A percentile compares a stretch with the other conserved stretches of the same genome.
These are phyloP conservation scores for Escarpia spicata DNA, from an alignment of 2,888 invertebrate genomes.

Conservation along the genomic window DNA sequence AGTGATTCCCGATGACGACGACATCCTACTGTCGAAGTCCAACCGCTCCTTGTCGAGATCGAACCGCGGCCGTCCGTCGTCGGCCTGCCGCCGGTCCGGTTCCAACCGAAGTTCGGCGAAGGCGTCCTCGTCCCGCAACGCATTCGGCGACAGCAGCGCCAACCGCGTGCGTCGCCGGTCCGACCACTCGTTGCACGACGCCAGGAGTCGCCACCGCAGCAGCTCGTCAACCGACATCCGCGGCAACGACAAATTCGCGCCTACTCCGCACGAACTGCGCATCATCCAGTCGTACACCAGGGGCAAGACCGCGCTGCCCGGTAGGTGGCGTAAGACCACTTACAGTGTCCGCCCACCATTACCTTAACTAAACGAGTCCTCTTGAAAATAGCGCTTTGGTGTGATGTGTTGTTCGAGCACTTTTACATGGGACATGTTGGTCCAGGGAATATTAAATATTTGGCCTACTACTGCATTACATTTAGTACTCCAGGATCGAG, in stretches of 20 bases:
- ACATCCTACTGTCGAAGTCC: neutral
- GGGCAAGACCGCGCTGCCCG: neutral
- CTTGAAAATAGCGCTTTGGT: no score
- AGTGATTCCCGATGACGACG: neutral
- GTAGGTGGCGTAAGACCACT: neutral
- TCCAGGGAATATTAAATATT: no score
- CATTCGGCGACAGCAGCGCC: no score
- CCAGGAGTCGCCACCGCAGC: neutral
- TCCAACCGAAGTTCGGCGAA: neutral
- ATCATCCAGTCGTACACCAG: neutral
- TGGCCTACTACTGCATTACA: no score
- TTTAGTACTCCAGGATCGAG: no score
- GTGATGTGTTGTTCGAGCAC: no score
- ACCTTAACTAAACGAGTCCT: no score
- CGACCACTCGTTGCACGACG: neutral
- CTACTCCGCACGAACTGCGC: neutral
- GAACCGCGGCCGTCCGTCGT: neutral
- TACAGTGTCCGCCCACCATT: no score
- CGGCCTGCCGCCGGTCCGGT: neutral
- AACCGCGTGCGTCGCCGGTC: neutral
- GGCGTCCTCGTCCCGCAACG: neutral
- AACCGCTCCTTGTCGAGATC: neutral
- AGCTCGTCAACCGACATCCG: neutral
- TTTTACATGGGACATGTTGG: no score
- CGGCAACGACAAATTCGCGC: neutral